These are phyloP conservation scores for Isotomurus palustris DNA, from an alignment of 2,888 invertebrate genomes.

Conservation along the genomic window DNA sequence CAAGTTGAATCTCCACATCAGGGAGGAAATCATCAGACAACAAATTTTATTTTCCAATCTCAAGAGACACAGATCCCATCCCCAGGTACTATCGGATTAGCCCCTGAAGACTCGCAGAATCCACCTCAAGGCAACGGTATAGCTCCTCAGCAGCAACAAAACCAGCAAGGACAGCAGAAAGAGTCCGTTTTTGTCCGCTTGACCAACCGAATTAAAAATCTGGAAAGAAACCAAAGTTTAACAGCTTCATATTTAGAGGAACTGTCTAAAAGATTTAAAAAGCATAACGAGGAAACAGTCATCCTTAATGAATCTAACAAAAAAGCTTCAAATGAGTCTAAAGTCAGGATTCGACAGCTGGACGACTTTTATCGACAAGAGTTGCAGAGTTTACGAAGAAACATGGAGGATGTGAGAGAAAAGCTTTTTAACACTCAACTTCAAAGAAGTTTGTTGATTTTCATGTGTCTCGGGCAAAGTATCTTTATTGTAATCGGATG, in stretches of 20 bases:
- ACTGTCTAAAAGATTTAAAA: slow-evolving; percentile 87
- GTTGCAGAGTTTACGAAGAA: slow-evolving; percentile 32
- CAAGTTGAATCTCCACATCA: neutral
- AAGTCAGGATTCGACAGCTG: slow-evolving; percentile 32
- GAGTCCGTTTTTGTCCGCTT: slow-evolving; percentile 94
- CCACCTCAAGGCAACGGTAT: neutral
- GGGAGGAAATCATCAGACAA: neutral
- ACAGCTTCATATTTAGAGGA: slow-evolving; percentile 96
- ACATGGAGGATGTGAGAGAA: slow-evolving; percentile 40
- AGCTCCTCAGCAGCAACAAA: slow-evolving; percentile 17
- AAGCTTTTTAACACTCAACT: slow-evolving; percentile 42
- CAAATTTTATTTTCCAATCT: too few species aligned
- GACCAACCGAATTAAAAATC: slow-evolving; percentile 85
- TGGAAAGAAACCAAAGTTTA: slow-evolving; percentile 95
- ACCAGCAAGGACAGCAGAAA: slow-evolving; percentile 60
- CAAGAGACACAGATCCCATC: neutral
- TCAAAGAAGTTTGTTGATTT: slow-evolving; percentile 41
- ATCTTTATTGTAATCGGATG: slow-evolving; percentile 18
- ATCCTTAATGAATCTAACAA: slow-evolving; percentile 31
- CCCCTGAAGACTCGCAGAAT: too few species aligned
- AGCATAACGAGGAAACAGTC: slow-evolving; percentile 78
- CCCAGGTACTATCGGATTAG: neutral
- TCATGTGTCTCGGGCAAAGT: slow-evolving; percentile 39
- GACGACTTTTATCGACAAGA: slow-evolving; percentile 37
- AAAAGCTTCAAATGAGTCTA: slow-evolving; percentile 38